These are phyloP conservation scores for Platichthys flesus DNA, from an alignment of 2,113 vertebrate species.

Conservation along the genomic window DNA sequence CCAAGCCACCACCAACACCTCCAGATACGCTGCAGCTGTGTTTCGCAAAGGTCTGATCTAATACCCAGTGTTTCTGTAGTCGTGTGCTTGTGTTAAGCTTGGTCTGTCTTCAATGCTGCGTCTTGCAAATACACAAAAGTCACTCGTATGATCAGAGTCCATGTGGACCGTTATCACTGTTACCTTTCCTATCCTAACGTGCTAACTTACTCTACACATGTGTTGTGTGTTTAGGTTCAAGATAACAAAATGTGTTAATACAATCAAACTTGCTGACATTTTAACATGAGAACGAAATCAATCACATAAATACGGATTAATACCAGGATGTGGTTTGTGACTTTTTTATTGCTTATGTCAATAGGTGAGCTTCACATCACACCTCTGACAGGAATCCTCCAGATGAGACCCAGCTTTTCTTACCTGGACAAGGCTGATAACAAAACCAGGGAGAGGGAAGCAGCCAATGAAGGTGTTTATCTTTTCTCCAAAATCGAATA, in stretches of 20 bases:
- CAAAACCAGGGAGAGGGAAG: conserved; percentile 94
- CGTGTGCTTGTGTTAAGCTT: background rate
- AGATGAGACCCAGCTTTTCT: conserved; percentile 95
- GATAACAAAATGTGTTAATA: background rate
- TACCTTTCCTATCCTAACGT: background rate
- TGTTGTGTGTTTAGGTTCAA: background rate
- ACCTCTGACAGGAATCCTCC: conserved; percentile 95
- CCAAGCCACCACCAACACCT: conserved; percentile 92
- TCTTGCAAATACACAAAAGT: conserved; percentile 28
- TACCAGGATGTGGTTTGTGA: background rate
- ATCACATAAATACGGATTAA: background rate
- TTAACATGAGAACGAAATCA: background rate
- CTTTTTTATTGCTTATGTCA: background rate
- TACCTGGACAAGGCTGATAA: conserved; percentile 97
- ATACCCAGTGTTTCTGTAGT: background rate
- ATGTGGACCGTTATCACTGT: conserved; percentile 5
- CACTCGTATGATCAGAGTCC: conserved; percentile 18
- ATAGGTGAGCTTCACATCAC: conserved; percentile 97
- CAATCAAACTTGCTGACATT: background rate
- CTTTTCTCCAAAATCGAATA: background rate
- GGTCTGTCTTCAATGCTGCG: background rate
- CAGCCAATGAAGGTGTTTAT: conserved; percentile 90
- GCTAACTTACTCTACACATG: background rate
- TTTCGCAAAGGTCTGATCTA: conserved; percentile 90
- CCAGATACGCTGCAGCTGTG: conserved; percentile 93